Conservation (phyloP, 2,888 invertebrate genomes). For the Salpingus planirostris region DNA sequence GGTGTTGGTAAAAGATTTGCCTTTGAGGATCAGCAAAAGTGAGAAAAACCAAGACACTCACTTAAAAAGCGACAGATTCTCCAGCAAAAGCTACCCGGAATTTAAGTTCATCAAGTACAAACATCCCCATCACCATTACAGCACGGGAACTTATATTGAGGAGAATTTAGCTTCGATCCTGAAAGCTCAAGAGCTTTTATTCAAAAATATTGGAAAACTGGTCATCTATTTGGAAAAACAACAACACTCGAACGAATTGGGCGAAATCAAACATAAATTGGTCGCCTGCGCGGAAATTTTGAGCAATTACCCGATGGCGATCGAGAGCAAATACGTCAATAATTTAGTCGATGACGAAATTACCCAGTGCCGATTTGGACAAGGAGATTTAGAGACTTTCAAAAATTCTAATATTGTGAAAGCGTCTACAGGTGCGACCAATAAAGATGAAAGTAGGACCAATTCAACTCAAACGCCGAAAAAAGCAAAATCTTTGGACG, state of each 20-base stretch:
- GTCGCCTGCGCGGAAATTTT: conserved; percentile 7
- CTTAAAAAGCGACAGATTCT: not conserved
- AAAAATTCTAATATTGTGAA: no score
- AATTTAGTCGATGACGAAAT: conserved; percentile 7
- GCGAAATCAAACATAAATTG: conserved; percentile 5
- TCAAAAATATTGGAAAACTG: conserved; percentile 8
- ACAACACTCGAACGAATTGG: not conserved
- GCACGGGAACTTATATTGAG: no score
- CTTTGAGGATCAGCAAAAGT: not conserved
- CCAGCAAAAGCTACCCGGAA: no score
- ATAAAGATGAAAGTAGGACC: no score
- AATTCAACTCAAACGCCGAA: no score
- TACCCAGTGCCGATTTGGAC: conserved; percentile 5
- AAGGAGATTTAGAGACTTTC: conserved; percentile 4
- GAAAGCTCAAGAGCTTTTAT: conserved; percentile 8
- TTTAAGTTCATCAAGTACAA: no score
- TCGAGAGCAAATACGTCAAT: conserved; percentile 2
- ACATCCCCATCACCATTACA: conserved; percentile 3
- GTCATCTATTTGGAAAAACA: conserved; percentile 4
- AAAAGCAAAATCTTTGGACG: no score
- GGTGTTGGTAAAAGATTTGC: not conserved
- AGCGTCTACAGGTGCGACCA: not conserved
- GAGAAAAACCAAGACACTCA: not conserved
- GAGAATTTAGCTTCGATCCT: conserved; percentile 9
- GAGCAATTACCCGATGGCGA: not conserved